Evolutionary conservation across 2,888 invertebrate species (phyloP).

Genomic region (Cynaeus angustus): DNA sequence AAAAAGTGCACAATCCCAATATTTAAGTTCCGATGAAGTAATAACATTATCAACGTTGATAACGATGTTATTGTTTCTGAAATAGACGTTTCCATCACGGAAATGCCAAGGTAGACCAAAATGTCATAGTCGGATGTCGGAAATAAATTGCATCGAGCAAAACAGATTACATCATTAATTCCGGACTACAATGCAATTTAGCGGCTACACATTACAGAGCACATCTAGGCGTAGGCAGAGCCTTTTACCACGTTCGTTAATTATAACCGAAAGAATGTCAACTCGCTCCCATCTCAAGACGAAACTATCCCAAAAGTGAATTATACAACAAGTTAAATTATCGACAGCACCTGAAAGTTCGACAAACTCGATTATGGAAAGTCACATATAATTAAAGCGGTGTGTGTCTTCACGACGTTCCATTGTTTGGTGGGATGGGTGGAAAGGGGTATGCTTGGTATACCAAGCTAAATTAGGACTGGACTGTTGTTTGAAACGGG

Average conservation of each 20-base stretch:
- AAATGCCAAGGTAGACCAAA: conserved; percentile 40
- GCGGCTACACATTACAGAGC: conserved; percentile 18
- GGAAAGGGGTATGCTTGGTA: conserved; percentile 15
- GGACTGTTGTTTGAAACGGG: conserved; percentile 46
- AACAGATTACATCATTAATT: conserved; percentile 45
- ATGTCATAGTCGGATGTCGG: conserved; percentile 37
- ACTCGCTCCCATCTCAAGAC: conserved; percentile 25
- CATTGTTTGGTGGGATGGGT: conserved; percentile 34
- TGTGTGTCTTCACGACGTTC: conserved; percentile 33
- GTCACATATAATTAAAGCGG: conserved; percentile 47
- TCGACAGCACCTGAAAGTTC: conserved; percentile 46
- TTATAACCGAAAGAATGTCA: conserved; percentile 41
- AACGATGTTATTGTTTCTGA: conserved; percentile 34
- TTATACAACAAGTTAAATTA: conserved; percentile 44
- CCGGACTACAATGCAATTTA: conserved; percentile 42
- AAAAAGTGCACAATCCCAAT: conserved; percentile 26
- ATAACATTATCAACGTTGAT: conserved; percentile 29
- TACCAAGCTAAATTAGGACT: conserved; percentile 38
- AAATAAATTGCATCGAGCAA: conserved; percentile 42
- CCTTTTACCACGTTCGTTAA: conserved; percentile 28
- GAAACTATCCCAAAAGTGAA: conserved; percentile 38
- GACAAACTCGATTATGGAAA: conserved; percentile 45
- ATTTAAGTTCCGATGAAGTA: conserved; percentile 20
- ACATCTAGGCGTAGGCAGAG: conserved; percentile 4
- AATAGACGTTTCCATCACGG: conserved; percentile 21